Conservation (phyloP, 2,113 vertebrate species). For the Hippocampus guttulatus region DNA sequence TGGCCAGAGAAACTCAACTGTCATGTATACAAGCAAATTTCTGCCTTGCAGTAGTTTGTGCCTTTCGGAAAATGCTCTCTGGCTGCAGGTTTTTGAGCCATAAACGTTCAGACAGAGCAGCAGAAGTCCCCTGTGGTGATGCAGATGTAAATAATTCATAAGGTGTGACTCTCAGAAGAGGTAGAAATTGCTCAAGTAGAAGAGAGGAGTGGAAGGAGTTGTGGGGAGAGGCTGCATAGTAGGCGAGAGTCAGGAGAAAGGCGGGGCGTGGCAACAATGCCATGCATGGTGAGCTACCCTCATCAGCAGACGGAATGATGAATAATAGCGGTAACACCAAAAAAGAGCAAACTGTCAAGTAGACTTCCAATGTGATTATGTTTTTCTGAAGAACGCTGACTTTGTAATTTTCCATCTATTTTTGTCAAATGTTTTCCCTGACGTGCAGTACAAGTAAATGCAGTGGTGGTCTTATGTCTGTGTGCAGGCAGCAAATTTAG, state of each 20-base stretch:
- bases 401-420: not conserved
- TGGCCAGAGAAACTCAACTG: constrained; percentile 1
- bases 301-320: not conserved
- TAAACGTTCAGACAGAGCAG: constrained; percentile 39
- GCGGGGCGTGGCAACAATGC: constrained; percentile 16
- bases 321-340: not conserved
- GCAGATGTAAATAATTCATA: constrained; percentile 65
- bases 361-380: not conserved
- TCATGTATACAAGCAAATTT: not conserved
- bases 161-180: constrained; percentile 56
- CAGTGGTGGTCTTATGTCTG: not conserved
- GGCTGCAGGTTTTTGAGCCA: constrained; percentile 8
- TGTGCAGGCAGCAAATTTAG: constrained; percentile 22
- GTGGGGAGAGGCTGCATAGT: not conserved
- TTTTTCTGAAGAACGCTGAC: not conserved
- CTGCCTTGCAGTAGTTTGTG: not conserved
- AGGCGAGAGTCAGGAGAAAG: constrained; percentile 12
- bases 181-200: constrained; percentile 51
- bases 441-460: not conserved
- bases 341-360: not conserved
- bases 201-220: constrained; percentile 9
- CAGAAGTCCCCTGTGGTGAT: constrained; percentile 29
- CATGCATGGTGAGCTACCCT: constrained; percentile 18
- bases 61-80: not conserved
- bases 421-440: constrained; percentile 6